These are phyloP conservation scores for Epinotia ramella DNA, from an alignment of 2,888 invertebrate genomes.

Conservation along the genomic window DNA sequence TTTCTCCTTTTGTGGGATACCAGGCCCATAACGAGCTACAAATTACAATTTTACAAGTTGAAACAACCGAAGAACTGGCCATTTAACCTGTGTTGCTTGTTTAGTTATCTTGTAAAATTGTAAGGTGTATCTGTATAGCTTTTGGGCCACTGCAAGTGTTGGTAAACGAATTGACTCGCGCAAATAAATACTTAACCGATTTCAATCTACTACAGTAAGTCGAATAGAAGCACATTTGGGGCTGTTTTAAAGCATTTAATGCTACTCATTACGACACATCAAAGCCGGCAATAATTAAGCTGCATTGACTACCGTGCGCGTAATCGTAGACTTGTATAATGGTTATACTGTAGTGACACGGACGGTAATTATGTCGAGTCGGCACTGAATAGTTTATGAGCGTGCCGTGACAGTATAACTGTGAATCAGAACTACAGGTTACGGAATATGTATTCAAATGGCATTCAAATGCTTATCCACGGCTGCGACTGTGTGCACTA, in stretches of 20 bases:
- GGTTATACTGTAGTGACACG: slow-evolving; percentile 4
- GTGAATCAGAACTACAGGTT: slow-evolving; percentile 10
- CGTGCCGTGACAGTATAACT: not conserved
- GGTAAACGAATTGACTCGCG: too few species aligned
- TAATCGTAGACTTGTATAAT: slow-evolving; percentile 23
- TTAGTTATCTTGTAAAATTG: too few species aligned
- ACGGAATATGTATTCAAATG: not conserved
- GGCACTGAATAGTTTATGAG: slow-evolving; percentile 22
- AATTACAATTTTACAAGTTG: too few species aligned
- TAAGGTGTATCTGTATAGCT: too few species aligned
- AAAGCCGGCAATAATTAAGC: slow-evolving; percentile 21
- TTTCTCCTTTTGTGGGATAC: too few species aligned
- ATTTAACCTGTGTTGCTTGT: too few species aligned
- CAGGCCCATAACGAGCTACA: too few species aligned
- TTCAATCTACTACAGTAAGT: not conserved
- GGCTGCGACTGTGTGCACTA: too few species aligned
- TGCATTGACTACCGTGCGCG: slow-evolving; percentile 22
- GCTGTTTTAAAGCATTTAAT: not conserved
- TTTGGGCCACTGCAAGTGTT: too few species aligned
- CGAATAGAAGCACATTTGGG: not conserved
- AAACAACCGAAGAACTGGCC: too few species aligned
- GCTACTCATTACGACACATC: not conserved
- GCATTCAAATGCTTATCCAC: too few species aligned
- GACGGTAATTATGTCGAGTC: slow-evolving; percentile 12
- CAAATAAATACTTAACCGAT: too few species aligned